These are phyloP conservation scores for Cerastis leucographa DNA, from an alignment of 2,888 invertebrate genomes.

Conservation along the genomic window DNA sequence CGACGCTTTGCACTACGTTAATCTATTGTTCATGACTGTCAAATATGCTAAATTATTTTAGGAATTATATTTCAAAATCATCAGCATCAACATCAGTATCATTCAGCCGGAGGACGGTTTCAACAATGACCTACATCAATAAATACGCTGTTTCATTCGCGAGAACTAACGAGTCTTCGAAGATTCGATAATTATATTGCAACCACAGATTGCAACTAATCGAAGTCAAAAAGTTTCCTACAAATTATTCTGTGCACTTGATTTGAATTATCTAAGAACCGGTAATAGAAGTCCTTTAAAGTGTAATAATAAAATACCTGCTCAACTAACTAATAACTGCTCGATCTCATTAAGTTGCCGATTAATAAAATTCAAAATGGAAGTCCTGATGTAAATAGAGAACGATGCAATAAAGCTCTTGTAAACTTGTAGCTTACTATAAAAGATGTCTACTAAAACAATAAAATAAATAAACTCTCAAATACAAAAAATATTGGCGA, in stretches of 20 bases:
- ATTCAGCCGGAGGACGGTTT: neutral
- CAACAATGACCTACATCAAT: constrained; percentile 13
- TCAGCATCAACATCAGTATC: neutral
- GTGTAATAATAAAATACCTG: constrained; percentile 8
- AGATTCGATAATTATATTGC: neutral
- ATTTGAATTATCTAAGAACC: neutral
- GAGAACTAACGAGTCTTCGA: constrained; percentile 1
- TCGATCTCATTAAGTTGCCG: neutral
- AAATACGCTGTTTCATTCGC: neutral
- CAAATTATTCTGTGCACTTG: neutral
- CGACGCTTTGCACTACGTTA: neutral
- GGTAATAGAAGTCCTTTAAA: neutral
- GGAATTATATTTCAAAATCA: constrained; percentile 3
- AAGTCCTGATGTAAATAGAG: neutral
- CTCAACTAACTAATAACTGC: too few species aligned
- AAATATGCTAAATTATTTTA: neutral
- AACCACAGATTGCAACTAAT: neutral
- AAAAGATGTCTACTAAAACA: neutral
- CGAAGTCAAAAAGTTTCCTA: neutral
- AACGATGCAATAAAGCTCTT: neutral
- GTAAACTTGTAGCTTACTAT: neutral
- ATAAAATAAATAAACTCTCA: constrained; percentile 22
- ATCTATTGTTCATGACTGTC: neutral
- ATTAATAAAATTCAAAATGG: neutral
- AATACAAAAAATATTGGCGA: constrained; percentile 32